Conservation (phyloP, 2,888 invertebrate species). For the Syritta pipiens region DNA sequence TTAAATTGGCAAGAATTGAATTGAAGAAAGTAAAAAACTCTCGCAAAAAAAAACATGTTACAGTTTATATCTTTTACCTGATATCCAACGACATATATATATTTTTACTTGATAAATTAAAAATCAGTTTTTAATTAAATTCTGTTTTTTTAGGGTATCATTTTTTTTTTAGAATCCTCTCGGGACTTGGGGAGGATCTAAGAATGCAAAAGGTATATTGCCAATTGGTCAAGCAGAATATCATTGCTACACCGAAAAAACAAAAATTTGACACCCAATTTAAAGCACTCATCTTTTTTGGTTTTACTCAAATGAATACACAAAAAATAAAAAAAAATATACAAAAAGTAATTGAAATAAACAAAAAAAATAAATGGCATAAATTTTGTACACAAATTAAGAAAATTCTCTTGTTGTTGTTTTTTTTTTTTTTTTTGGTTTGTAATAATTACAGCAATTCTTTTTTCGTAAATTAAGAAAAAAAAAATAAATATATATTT, state of each 20-base stretch:
- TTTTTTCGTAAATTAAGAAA: conserved; percentile 29
- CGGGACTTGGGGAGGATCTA: conserved; percentile 21
- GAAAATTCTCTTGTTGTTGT: conserved; percentile 47
- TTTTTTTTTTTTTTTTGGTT: conserved; percentile 26
- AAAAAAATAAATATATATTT: conserved; percentile 38
- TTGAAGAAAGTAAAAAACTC: conserved; percentile 7
- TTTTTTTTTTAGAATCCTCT: conserved; percentile 28
- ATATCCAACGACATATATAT: conserved; percentile 54
- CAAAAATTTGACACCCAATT: conserved; percentile 37
- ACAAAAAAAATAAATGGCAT: conserved; percentile 20
- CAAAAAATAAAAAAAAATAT: conserved; percentile 36
- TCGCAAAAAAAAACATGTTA: conserved; percentile 21
- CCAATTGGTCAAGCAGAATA: conserved; percentile 49
- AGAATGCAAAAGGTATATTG: conserved; percentile 49
- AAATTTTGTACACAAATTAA: conserved; percentile 51
- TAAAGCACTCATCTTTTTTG: too few species aligned
- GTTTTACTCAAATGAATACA: conserved; percentile 5
- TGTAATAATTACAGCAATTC: conserved; percentile 30
- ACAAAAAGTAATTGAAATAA: conserved; percentile 69
- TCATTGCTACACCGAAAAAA: conserved; percentile 41
- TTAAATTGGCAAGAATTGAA: conserved; percentile 11
- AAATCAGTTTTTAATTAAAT: conserved; percentile 23
- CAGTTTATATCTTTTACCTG: conserved; percentile 57
- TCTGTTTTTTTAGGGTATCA: conserved; percentile 14
- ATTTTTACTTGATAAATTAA: conserved; percentile 50